These are phyloP conservation scores for Sminthurides aquaticus DNA, from an alignment of 2,888 invertebrate species.

Conservation along the genomic window DNA sequence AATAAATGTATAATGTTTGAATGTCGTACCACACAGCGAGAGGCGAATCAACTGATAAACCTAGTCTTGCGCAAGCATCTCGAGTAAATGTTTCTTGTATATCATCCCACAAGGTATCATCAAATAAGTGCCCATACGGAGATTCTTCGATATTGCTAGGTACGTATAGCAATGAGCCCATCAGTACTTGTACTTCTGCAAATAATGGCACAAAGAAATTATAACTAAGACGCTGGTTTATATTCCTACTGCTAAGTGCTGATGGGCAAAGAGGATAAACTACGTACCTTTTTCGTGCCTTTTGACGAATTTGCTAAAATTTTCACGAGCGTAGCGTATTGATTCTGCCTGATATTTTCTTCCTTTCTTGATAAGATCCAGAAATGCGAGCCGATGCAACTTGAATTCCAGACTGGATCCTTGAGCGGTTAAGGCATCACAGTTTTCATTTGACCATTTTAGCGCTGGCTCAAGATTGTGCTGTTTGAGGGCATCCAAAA, in stretches of 20 bases:
- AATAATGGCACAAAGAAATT: slow-evolving; percentile 39
- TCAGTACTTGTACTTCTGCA: slow-evolving; percentile 69
- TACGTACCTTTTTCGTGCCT: slow-evolving; percentile 68
- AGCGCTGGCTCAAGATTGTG: slow-evolving; percentile 76
- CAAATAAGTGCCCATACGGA: slow-evolving; percentile 68
- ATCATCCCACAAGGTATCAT: slow-evolving; percentile 72
- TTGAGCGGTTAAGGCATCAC: slow-evolving; percentile 62
- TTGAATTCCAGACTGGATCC: slow-evolving; percentile 46
- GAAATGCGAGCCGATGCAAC: slow-evolving; percentile 70
- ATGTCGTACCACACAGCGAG: slow-evolving; percentile 69
- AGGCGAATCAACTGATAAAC: slow-evolving; percentile 81
- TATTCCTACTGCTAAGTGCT: neutral
- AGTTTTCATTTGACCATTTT: slow-evolving; percentile 73
- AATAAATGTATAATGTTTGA: too few species aligned
- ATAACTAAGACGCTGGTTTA: neutral
- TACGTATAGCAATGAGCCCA: slow-evolving; percentile 76
- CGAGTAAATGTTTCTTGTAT: slow-evolving; percentile 82
- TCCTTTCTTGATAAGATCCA: slow-evolving; percentile 62
- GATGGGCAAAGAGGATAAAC: too few species aligned
- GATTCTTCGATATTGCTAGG: slow-evolving; percentile 69
- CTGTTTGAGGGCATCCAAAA: slow-evolving; percentile 74
- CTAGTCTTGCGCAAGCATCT: slow-evolving; percentile 84
- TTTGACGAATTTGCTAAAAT: slow-evolving; percentile 72
- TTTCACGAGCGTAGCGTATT: slow-evolving; percentile 73
- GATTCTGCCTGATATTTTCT: slow-evolving; percentile 69